phyloP scores from a whole-genome alignment of 1,140 invertebrate species.

The Penaeus chinensis region DNA sequence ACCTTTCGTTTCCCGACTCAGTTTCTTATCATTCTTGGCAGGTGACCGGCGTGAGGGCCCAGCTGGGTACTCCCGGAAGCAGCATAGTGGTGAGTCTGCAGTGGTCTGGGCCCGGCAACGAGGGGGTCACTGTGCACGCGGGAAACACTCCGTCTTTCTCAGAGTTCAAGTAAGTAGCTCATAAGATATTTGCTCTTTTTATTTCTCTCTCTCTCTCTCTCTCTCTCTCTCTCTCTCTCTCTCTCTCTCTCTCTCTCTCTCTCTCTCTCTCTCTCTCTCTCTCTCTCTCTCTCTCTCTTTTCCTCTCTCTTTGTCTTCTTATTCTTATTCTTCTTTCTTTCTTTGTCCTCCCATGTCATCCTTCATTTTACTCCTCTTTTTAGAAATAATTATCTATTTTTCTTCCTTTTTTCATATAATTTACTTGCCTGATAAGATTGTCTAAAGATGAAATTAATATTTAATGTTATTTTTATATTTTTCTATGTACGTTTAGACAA shows the following conservation, averaged over 20 bases:
- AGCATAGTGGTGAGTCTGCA: slow-evolving; percentile 34
- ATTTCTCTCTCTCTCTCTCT: not conserved
- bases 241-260: not conserved
- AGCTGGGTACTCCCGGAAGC: slow-evolving; percentile 24
- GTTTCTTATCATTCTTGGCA: not conserved
- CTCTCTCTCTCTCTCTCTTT: not conserved
- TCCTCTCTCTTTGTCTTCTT: too few relatives aligned
- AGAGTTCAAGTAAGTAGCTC: slow-evolving; percentile 48
- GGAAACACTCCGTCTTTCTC: slow-evolving; percentile 40
- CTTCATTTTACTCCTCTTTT: too few relatives aligned
- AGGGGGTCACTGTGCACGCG: slow-evolving; percentile 65
- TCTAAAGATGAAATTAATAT: too few relatives aligned
- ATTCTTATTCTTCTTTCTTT: too few relatives aligned
- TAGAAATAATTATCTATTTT: not conserved
- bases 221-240: not conserved
- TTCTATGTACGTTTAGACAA: too few relatives aligned
- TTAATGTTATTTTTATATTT: not conserved
- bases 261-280: too few relatives aligned
- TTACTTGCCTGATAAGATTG: not conserved
- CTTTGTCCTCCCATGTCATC: too few relatives aligned
- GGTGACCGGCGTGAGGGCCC: slow-evolving; percentile 41
- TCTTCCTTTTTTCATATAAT: not conserved
- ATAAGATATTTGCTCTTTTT: not conserved
- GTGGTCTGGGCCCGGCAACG: slow-evolving; percentile 64
- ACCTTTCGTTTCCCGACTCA: not conserved